Conservation (phyloP, 2,888 invertebrate species). For the Platycnemis pennipes region DNA sequence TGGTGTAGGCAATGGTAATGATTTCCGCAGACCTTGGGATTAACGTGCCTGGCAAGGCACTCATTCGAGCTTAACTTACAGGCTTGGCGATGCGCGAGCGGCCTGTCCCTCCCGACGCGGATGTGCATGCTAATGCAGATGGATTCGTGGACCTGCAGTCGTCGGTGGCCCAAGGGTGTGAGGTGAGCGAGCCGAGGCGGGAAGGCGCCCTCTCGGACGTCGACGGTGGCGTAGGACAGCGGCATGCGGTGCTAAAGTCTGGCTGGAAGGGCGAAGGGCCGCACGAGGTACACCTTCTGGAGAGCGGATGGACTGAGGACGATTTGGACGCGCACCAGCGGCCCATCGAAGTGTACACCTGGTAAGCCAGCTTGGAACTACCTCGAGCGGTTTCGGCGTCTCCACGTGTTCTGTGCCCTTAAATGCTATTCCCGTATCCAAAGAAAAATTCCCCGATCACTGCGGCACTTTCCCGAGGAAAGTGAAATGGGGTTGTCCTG, state of each 20-base stretch:
- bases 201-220: not conserved
- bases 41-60: too few species aligned
- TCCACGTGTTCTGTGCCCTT: too few species aligned
- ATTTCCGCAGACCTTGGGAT: too few species aligned
- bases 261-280: not conserved
- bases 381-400: too few species aligned
- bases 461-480: too few species aligned
- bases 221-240: not conserved
- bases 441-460: too few species aligned
- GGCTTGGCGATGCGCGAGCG: not conserved
- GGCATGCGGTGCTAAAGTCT: not conserved
- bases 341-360: not conserved
- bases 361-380: too few species aligned
- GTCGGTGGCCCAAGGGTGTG: not conserved
- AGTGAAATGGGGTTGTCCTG: too few species aligned
- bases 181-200: not conserved
- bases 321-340: not conserved
- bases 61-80: not conserved
- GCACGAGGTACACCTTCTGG: not conserved
- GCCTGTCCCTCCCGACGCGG: not conserved
- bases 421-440: too few species aligned
- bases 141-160: not conserved
- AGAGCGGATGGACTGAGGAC: not conserved
- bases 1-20: too few species aligned
- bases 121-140: not conserved